Conservation (phyloP, 1,140 invertebrate species). For the Eupeodes corollae region DNA sequence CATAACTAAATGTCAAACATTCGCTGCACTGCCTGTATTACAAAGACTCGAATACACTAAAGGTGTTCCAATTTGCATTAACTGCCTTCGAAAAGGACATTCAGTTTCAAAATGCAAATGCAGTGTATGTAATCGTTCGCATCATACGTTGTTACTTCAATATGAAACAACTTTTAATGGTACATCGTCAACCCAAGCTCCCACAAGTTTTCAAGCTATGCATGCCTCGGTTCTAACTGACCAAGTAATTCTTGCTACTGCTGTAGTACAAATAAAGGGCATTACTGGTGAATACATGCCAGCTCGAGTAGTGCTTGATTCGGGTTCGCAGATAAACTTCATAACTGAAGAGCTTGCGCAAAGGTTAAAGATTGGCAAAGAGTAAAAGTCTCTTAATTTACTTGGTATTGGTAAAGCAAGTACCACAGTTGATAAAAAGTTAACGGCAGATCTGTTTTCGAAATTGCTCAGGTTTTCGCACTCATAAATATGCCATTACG, state of each 20-base stretch:
- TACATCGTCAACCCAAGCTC: not conserved
- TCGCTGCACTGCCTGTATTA: not conserved
- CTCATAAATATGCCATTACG: conserved; percentile 13
- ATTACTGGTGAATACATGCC: not conserved
- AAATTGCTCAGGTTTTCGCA: conserved; percentile 33
- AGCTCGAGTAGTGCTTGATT: conserved; percentile 6
- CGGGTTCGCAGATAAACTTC: conserved; percentile 3
- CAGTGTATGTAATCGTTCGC: conserved; percentile 1
- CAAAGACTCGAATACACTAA: conserved; percentile 4
- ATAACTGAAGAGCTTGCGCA: conserved; percentile 5
- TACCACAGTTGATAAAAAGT: not conserved
- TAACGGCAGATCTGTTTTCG: conserved; percentile 13
- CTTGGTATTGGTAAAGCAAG: conserved; percentile 1
- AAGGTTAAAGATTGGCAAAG: not conserved
- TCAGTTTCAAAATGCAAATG: conserved; percentile 3
- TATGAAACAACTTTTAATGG: not conserved
- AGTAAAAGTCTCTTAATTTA: not conserved
- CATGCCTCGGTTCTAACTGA: not conserved
- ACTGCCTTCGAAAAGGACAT: conserved; percentile 3
- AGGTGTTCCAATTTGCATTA: not conserved
- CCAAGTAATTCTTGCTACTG: conserved; percentile 3
- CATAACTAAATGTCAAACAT: not conserved
- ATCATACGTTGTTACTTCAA: not conserved
- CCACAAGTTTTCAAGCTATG: not conserved
- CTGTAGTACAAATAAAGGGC: not conserved